Percentiles rank a stretch among this genome's conserved stretches.
Evolutionary conservation across 2,113 vertebrate genomes (phyloP).

Genomic region (Apodemus speciosus): DNA sequence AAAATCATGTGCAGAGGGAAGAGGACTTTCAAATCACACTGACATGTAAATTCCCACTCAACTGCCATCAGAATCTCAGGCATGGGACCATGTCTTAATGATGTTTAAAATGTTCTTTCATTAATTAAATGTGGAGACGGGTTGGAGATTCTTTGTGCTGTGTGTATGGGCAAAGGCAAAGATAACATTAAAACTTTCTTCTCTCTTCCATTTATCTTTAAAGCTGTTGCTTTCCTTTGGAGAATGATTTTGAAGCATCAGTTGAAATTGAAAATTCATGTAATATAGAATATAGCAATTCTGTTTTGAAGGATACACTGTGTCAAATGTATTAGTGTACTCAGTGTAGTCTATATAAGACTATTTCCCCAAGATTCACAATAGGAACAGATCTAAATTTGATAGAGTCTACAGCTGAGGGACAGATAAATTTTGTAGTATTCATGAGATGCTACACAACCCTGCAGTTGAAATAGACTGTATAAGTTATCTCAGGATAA

Average conservation of each 20-base stretch:
- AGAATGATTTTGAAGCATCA: slow-evolving; percentile 31
- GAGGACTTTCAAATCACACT: neutral
- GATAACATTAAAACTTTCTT: neutral
- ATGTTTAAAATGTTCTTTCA: neutral
- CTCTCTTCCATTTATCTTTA: neutral
- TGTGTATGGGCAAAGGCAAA: neutral
- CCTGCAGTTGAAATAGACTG: slow-evolving; percentile 45
- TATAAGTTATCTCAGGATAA: slow-evolving; percentile 21
- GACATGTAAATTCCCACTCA: neutral
- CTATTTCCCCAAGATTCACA: slow-evolving; percentile 6
- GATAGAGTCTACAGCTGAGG: neutral
- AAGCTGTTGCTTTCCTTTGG: slow-evolving; percentile 15
- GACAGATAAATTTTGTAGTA: neutral
- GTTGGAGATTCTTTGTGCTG: neutral
- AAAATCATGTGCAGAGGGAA: neutral
- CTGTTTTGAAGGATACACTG: slow-evolving; percentile 28
- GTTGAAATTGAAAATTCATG: slow-evolving; percentile 33
- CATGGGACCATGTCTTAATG: fast-evolving
- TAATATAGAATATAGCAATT: slow-evolving; percentile 27
- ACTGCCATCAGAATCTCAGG: neutral
- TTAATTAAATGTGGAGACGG: neutral
- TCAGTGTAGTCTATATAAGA: slow-evolving; percentile 17
- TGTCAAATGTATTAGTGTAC: neutral
- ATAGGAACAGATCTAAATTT: slow-evolving; percentile 2
- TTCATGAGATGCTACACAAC: slow-evolving; percentile 27